These are phyloP conservation scores for Myotis planiceps DNA, from an alignment of 2,797 vertebrate genomes.

Conservation along the genomic window DNA sequence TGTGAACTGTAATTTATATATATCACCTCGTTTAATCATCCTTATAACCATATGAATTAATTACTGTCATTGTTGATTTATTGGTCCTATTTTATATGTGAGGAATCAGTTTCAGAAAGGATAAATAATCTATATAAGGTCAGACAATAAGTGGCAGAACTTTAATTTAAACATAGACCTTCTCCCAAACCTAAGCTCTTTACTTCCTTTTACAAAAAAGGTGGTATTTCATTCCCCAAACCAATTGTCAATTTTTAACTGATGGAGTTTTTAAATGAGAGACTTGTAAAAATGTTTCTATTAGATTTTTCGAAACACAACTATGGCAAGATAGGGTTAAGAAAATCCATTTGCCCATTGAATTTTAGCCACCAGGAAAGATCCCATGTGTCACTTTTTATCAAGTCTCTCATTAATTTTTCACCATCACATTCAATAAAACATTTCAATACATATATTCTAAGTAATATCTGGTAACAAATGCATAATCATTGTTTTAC, in stretches of 20 bases:
- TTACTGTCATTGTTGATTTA: neutral
- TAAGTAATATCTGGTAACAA: neutral
- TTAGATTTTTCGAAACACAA: neutral
- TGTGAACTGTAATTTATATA: neutral
- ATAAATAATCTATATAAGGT: neutral
- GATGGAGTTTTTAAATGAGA: neutral
- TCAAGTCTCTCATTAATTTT: neutral
- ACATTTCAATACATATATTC: neutral
- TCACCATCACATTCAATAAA: neutral
- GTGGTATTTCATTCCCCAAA: neutral
- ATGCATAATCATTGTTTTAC: neutral
- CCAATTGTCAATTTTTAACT: neutral
- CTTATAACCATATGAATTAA: neutral
- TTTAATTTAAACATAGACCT: neutral
- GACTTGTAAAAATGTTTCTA: neutral
- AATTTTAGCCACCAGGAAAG: neutral
- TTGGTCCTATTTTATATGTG: neutral
- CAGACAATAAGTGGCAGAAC: neutral
- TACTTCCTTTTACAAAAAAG: neutral
- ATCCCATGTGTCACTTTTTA: neutral
- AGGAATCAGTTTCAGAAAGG: neutral
- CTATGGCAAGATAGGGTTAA: neutral
- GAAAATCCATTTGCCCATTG: neutral
- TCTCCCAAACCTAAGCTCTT: neutral
- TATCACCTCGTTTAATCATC: neutral